Evolutionary conservation across 1,140 invertebrate species (phyloP), one percentile per base, ranked within the genome.

Genomic region (Epicauta chinensis): DNA sequence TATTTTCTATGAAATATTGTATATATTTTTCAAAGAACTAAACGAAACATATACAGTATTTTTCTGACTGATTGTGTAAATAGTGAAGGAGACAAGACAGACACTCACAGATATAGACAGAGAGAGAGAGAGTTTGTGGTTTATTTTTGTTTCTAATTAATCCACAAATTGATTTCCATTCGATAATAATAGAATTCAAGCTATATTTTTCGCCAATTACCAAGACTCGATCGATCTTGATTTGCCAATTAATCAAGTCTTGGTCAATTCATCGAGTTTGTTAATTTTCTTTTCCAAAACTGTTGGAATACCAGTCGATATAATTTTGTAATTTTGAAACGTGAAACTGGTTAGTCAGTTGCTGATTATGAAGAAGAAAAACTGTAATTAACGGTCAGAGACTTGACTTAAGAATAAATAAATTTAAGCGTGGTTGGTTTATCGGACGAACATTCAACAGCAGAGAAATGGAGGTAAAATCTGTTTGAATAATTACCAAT

Each of bases 1-100:
- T 54, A 40, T 48, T 51, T 55, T 56, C 44, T 58, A 51, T 38
- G 47, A 55, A 63, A 63, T 58, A 63, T 63, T 58, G 56, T 63
- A 55, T 60, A 63, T 60, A 62, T 62, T 58, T 60, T 62, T 59
- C 45, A 32, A 23, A 3, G 4, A 7, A 23, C 4, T 23, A 23
- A 23, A 23, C 40, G 49, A 55, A 63, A 55, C 53, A 63, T 61
- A 63, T 63, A 63, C 61, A 63, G 51, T 63, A 63, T 63, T 63
- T 63, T 63, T 63, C 56, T 63, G 61, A 62, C 55, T 59, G 55
- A 60, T 55, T 55, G 51, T 56, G 51, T 60, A 60, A 40, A 60
- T 51, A 55, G 29, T 43, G 30, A 12, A 36, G 11, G n/a, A 15
- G 35, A 5, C 35, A 12, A 36, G 35, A 15, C 11, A 12, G 10